Conservation (phyloP, 2,113 vertebrate species). For the Aramus guarauna region DNA sequence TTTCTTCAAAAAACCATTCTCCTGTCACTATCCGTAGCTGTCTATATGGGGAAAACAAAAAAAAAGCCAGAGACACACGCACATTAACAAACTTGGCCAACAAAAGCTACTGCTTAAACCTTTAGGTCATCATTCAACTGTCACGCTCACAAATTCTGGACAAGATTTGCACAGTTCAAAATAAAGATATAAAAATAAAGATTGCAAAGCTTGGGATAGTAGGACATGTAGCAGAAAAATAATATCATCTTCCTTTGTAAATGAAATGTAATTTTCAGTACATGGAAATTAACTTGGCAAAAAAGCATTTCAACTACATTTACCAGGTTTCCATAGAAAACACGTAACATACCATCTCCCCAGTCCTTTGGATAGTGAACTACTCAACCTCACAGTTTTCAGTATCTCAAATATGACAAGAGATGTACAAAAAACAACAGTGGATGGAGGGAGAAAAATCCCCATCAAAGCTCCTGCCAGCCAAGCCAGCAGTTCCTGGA, state of each 20-base stretch:
- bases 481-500: neutral
- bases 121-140: neutral
- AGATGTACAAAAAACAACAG: neutral
- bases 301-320: neutral
- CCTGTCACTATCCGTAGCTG: slow-evolving; percentile 90
- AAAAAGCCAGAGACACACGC: neutral
- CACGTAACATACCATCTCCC: neutral
- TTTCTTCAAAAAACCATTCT: slow-evolving; percentile 97
- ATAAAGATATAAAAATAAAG: neutral
- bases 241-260: neutral
- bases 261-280: neutral
- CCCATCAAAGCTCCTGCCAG: neutral
- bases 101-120: neutral
- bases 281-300: neutral
- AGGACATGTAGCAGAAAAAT: neutral
- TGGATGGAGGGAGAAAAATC: neutral
- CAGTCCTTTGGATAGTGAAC: neutral
- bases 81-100: neutral
- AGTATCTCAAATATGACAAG: neutral
- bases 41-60: slow-evolving; percentile 58
- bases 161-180: neutral
- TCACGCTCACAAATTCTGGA: neutral
- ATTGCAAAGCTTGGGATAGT: neutral
- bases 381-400: neutral
- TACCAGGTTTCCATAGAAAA: neutral